These are phyloP conservation scores for Cariama cristata DNA, from an alignment of 2,113 vertebrate species.

Conservation along the genomic window DNA sequence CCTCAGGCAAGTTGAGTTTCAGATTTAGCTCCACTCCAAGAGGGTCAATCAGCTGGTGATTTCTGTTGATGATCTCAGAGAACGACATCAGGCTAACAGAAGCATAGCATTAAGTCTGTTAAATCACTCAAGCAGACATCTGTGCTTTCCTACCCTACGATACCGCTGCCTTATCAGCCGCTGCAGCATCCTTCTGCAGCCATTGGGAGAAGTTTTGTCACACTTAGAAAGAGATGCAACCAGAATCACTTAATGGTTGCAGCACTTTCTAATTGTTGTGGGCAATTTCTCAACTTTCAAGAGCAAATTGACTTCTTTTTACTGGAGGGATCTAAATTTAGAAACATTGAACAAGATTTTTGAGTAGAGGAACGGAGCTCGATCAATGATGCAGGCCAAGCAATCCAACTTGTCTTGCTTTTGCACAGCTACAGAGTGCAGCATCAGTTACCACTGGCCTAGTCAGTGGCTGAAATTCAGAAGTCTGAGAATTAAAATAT, in stretches of 20 bases:
- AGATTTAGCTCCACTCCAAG: neutral
- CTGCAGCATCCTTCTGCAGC: neutral
- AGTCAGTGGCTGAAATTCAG: neutral
- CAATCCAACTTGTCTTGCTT: neutral
- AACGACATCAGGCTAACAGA: neutral
- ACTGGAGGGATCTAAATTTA: neutral
- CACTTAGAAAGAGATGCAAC: neutral
- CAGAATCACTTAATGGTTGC: neutral
- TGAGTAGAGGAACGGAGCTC: neutral
- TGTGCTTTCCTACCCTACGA: neutral
- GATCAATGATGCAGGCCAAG: fast-evolving
- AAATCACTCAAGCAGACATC: neutral
- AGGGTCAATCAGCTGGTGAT: neutral
- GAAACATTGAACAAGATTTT: neutral
- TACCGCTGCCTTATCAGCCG: neutral
- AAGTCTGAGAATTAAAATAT: neutral
- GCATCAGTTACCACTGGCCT: neutral
- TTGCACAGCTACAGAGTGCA: neutral
- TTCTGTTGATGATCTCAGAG: neutral
- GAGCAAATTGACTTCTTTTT: neutral
- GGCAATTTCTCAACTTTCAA: neutral
- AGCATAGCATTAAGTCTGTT: neutral
- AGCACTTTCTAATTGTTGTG: neutral
- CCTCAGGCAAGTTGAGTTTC: neutral
- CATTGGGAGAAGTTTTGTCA: neutral